These are phyloP conservation scores for Neotoxoptera formosana DNA, from an alignment of 1,140 invertebrate species.

Conservation along the genomic window DNA sequence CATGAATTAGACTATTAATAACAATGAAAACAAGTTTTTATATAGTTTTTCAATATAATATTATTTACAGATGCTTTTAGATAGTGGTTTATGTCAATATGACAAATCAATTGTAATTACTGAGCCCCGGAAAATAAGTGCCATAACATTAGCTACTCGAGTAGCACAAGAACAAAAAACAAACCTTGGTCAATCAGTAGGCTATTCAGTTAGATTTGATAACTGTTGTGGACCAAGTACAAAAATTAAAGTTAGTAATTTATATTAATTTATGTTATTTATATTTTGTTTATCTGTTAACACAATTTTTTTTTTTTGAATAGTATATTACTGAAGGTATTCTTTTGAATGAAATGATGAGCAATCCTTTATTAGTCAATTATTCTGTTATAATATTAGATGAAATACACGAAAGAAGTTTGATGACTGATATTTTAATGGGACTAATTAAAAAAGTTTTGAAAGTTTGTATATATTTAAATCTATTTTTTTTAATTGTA, in stretches of 20 bases:
- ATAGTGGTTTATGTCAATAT: constrained; percentile 84
- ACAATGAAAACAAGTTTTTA: background rate
- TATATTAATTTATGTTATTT: background rate
- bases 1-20: too few species aligned
- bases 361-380: constrained; percentile 87
- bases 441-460: constrained; percentile 93
- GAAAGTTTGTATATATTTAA: constrained; percentile 66
- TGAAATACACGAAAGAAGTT: constrained; percentile 94
- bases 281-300: constrained; percentile 16
- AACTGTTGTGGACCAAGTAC: constrained; percentile 75
- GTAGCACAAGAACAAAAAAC: constrained; percentile 90
- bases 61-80: constrained; percentile 81
- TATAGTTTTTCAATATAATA: background rate
- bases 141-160: constrained; percentile 85
- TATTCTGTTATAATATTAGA: constrained; percentile 94
- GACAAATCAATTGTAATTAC: constrained; percentile 84
- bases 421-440: constrained; percentile 93
- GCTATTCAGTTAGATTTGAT: constrained; percentile 93
- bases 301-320: constrained; percentile 46
- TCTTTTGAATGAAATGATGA: constrained; percentile 92
- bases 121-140: constrained; percentile 90
- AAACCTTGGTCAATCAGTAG: constrained; percentile 82
- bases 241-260: constrained; percentile 79
- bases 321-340: constrained; percentile 97
- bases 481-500: background rate